Evolutionary conservation across 1,140 invertebrate species (phyloP).

Genomic region (Drosophila parvula): DNA sequence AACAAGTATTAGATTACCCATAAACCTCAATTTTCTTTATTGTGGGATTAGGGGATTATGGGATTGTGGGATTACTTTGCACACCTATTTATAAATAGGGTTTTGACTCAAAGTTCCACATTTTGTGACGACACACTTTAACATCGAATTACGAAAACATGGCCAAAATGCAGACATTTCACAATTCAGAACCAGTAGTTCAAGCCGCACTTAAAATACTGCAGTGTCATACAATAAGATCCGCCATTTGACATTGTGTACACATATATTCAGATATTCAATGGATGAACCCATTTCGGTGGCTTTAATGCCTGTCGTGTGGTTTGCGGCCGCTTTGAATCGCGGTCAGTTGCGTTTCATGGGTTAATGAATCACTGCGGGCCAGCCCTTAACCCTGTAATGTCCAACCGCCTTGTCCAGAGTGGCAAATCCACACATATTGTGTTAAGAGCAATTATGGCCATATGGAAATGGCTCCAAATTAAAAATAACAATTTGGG

Average conservation of each 20-base stretch:
- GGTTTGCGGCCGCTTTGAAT: conserved; percentile 27
- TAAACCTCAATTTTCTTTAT: too few species aligned
- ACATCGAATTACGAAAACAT: too few species aligned
- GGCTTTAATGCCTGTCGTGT: conserved; percentile 28
- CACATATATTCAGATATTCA: not conserved
- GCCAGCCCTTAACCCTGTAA: not conserved
- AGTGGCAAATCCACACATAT: not conserved
- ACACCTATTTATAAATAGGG: too few species aligned
- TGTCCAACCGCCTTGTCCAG: not conserved
- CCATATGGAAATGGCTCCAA: conserved; percentile 32
- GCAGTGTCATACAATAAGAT: not conserved
- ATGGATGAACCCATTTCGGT: conserved; percentile 41
- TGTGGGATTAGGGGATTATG: too few species aligned
- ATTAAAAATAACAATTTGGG: conserved; percentile 17
- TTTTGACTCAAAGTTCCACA: too few species aligned
- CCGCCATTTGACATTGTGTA: not conserved
- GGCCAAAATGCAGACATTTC: too few species aligned
- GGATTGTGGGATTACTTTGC: too few species aligned
- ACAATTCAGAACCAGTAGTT: too few species aligned
- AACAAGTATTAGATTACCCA: too few species aligned
- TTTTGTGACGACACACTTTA: too few species aligned
- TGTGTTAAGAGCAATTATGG: not conserved
- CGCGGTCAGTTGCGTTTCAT: conserved; percentile 36
- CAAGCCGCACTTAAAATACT: too few species aligned
- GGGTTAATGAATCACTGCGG: conserved; percentile 39